phyloP scores from a whole-genome alignment of 2,797 vertebrate species.

The Danio kyathit region DNA sequence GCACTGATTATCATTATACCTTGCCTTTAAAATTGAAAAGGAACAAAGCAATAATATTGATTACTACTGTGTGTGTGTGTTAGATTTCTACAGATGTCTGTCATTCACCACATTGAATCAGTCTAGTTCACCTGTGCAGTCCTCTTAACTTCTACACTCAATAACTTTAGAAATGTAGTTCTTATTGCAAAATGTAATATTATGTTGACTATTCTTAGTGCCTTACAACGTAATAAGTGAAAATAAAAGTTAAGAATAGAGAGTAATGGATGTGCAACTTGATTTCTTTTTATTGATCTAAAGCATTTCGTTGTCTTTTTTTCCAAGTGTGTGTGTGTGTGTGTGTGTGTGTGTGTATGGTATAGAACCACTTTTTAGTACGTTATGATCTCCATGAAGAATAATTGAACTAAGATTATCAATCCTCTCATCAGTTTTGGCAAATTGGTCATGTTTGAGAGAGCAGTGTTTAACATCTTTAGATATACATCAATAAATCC shows the following conservation, averaged over 20 bases:
- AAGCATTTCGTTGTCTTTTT: no score
- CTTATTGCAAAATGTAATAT: not conserved
- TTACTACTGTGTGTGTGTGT: not conserved
- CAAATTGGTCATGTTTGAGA: no score
- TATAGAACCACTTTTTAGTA: no score
- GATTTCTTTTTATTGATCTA: not conserved
- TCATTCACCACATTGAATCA: not conserved
- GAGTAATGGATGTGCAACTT: no score
- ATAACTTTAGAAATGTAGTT: not conserved
- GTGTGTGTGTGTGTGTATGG: no score
- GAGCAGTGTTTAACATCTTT: no score
- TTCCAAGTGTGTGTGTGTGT: no score
- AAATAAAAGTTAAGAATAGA: not conserved
- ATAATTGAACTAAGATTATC: not conserved
- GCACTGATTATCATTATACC: not conserved
- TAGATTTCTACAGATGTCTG: no score
- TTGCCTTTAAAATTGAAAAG: not conserved
- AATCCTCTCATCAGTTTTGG: not conserved
- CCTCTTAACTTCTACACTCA: not conserved
- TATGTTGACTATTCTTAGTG: not conserved
- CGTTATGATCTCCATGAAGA: not conserved
- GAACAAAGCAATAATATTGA: not conserved
- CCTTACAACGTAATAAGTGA: not conserved
- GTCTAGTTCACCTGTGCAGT: not conserved
- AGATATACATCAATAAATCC: no score